phyloP scores from a whole-genome alignment of 2,113 vertebrate species.

The Nicator chloris region DNA sequence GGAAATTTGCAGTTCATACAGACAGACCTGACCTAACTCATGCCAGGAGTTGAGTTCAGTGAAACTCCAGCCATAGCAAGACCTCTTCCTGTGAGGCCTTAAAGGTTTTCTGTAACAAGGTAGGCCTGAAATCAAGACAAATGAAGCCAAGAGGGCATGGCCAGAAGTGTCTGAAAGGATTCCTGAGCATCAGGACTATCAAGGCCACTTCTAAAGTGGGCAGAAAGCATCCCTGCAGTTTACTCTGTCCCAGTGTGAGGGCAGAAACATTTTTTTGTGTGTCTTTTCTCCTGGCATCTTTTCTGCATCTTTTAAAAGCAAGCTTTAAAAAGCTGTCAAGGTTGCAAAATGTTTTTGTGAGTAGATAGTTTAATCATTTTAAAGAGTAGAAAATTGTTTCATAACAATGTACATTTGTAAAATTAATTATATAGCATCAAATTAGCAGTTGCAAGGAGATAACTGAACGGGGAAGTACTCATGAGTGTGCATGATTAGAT shows the following conservation, averaged over 20 bases:
- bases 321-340: background rate
- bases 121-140: background rate
- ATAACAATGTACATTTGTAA: slow-evolving; percentile 44
- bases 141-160: background rate
- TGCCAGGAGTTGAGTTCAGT: background rate
- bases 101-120: background rate
- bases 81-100: background rate
- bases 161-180: background rate
- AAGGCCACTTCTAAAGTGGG: background rate
- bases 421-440: slow-evolving; percentile 53
- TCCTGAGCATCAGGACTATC: background rate
- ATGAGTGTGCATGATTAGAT: slow-evolving; percentile 42
- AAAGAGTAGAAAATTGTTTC: slow-evolving; percentile 49
- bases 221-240: background rate
- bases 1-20: background rate
- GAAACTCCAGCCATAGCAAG: background rate
- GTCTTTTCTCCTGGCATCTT: background rate
- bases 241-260: background rate
- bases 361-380: slow-evolving; percentile 15
- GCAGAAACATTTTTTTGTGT: background rate
- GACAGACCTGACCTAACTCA: background rate
- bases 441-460: slow-evolving; percentile 51
- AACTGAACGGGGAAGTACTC: slow-evolving; percentile 41
- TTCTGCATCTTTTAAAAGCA: background rate
- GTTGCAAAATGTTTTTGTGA: background rate